Evolutionary conservation across 2,888 invertebrate genomes (phyloP), one percentile per base, ranked within the genome.

Genomic region (Mechanitis mazaeus): DNA sequence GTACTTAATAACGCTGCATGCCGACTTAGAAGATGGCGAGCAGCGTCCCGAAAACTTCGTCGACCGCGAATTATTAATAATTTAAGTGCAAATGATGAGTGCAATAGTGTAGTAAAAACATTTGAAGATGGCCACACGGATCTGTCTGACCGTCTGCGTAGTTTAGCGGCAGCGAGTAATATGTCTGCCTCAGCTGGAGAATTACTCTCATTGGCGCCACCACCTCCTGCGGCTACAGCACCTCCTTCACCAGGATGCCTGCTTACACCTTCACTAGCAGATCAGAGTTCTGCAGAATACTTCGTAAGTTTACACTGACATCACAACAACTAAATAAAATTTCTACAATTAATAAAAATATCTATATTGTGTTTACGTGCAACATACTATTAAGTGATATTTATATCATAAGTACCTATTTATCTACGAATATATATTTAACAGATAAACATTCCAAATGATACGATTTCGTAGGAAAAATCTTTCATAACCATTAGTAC

Each of bases 51-150:
- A 55, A 89, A 91, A 71, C 79, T 91, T 45, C 85, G 89, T 1
- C 86, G 80, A 69, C 92, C 79, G 68, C 78, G 83, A 70, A 91
- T 81, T 47, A 91, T 91, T 57, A 90, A 91, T 72, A 91, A 91
- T 67, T 80, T 89, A 61, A 82, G 80, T 69, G 78, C 80, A 3
- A 76, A 74, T 53, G 83, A 80, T 42, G 81, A 81, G 54, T 80
- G 81, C 2, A 73, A 78, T 20, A 75, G 74, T 57, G 65, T 69
- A 6, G 73, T 71, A 56, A 81, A 79, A 61, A 71, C 69, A 28
- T 73, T 75, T 64, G 77, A 75, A 57, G 75, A 75, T 28, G 87
- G 85, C 0, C 87, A 85, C 67, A 88, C 90, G 31, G 91, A 91
- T 65, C 74, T 91, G 61, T 87, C 90, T 20, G 87, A 84, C 68